phyloP scores from a whole-genome alignment of 2,113 vertebrate genomes.

The Pterocles orientalis region DNA sequence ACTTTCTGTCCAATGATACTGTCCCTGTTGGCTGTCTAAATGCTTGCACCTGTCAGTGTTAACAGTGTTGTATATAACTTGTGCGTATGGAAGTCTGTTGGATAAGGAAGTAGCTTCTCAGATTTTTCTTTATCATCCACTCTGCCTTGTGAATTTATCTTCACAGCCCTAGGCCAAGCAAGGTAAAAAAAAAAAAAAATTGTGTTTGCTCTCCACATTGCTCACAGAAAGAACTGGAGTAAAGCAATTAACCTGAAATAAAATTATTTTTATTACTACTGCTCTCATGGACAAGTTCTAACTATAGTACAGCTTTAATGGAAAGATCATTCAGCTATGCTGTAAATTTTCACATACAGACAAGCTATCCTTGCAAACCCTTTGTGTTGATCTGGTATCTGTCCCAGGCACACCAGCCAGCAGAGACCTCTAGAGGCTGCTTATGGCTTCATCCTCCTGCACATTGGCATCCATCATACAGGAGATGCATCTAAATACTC shows the following conservation, averaged over 20 bases:
- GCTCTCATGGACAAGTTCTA: neutral
- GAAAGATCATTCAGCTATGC: neutral
- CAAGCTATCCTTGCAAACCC: neutral
- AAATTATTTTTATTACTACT: neutral
- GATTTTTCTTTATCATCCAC: neutral
- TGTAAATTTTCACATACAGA: neutral
- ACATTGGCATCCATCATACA: conserved; percentile 19
- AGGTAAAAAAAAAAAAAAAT: neutral
- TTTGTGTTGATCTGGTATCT: conserved; percentile 23
- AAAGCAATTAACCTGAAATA: neutral
- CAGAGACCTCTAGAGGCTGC: conserved; percentile 46
- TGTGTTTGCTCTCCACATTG: neutral
- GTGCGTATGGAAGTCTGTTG: neutral
- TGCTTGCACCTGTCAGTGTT: neutral
- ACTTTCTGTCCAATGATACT: neutral
- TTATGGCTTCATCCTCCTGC: neutral
- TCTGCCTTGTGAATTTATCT: neutral
- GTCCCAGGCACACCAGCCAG: neutral
- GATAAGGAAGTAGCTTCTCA: neutral
- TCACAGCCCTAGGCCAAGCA: neutral
- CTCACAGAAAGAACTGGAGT: neutral
- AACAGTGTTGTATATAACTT: neutral
- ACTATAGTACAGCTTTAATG: neutral
- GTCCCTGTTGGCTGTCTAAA: neutral
- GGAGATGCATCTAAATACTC: conserved; percentile 2